Base-by-base conservation (phyloP, 2,888 invertebrate species). In the Eupsilia transversa region DNA sequence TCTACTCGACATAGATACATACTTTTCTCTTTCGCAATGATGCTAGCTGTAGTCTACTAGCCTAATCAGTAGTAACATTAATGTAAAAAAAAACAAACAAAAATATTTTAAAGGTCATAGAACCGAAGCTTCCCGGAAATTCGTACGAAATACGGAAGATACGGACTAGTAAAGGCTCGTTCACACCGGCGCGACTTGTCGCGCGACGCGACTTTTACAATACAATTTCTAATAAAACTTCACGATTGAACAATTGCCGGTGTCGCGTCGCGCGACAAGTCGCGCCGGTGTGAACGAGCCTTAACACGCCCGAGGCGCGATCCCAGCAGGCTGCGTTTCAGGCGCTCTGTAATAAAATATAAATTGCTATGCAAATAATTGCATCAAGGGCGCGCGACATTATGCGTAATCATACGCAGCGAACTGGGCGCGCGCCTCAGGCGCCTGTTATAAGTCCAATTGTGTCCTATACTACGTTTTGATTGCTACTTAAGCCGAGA, bases 401-500 rank as follows among this genome's bases (percentile, higher is more conserved):
- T 30, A 69, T 46, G 30, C 17, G 17, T 61, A 7, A 20, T 10
- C 20, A 20, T 20, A 57, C 20, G 20, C 43, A 77, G 46, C 3
- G 10, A n/a, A 33, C 27, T 30, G 46, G 20, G 5, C 4, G n/a
- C 30, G 20, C 20, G 3, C n/a, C 38, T 67, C 7, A 12, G n/a
- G 20, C 20, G 2, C 57, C 20, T 59, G 17, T 41, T 49, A 33
- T 49, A 68, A 56, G 6, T 3, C 12, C 17, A 30, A 59, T 35
- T 38, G 38, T 35, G 35, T 60, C 41, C 65, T 74, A 82, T 23
- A 66, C 52, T 61, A 35, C 54, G 30, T 74, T 76, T 57, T 69
- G 74, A 76, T 76, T 72, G 74, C 72, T 72, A 49, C 70, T 86
- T 66, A 82, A 78, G 23, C 87, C 87, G 30, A 93, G 84, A 30